A percentile compares a stretch with the other conserved stretches of the same genome.
Evolutionary conservation across 2,888 invertebrate genomes (phyloP).

Genomic region (Arctia plantaginis): DNA sequence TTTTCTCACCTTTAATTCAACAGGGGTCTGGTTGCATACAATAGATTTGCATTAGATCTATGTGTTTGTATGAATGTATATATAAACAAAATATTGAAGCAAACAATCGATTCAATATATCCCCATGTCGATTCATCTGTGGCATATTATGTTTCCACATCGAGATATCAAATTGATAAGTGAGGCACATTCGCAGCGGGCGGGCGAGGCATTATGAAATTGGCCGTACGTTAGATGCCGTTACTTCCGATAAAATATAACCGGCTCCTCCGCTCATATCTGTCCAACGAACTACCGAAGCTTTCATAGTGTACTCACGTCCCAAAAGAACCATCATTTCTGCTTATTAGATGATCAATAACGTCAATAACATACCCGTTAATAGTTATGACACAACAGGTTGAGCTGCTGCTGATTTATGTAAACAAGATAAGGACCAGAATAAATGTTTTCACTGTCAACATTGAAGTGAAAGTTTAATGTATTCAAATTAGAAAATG

Average conservation of each 20-base stretch:
- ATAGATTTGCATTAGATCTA: neutral
- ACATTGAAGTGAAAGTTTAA: constrained; percentile 46
- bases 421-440: constrained; percentile 42
- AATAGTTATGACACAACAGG: constrained; percentile 53
- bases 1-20: no score
- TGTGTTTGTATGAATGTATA: neutral
- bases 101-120: constrained; percentile 34
- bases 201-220: constrained; percentile 85
- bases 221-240: constrained; percentile 86
- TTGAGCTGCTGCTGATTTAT: constrained; percentile 47
- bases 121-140: constrained; percentile 66
- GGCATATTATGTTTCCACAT: constrained; percentile 81
- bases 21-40: neutral
- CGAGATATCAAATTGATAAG: constrained; percentile 86
- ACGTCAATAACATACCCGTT: constrained; percentile 43
- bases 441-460: constrained; percentile 45
- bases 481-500: constrained; percentile 46
- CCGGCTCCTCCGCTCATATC: constrained; percentile 83
- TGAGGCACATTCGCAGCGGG: constrained; percentile 76
- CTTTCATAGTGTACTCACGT: constrained; percentile 74
- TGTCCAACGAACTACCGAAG: constrained; percentile 69
- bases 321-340: constrained; percentile 68
- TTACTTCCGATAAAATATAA: constrained; percentile 86
- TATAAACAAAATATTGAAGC: constrained; percentile 20
- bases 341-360: constrained; percentile 73